These are phyloP conservation scores for Pionites leucogaster DNA, from an alignment of 2,113 vertebrate species.

Conservation along the genomic window DNA sequence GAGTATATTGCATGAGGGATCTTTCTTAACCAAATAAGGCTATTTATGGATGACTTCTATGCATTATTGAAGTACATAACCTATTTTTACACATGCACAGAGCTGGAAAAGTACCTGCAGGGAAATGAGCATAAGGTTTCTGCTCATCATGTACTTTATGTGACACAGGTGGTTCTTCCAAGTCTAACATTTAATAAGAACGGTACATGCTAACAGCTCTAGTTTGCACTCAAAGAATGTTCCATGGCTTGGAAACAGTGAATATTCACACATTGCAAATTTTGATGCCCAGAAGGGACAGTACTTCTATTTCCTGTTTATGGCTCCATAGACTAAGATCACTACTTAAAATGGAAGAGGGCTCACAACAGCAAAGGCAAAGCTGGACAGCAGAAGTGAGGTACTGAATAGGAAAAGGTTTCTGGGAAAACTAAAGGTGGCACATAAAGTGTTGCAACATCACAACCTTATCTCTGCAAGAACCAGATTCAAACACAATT, in stretches of 20 bases:
- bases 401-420: neutral
- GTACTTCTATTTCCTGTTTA: neutral
- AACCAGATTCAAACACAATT: neutral
- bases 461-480: neutral
- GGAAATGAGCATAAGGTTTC: neutral
- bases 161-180: neutral
- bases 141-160: neutral
- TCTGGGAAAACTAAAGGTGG: neutral
- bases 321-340: neutral
- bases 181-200: neutral
- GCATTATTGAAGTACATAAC: slow-evolving; percentile 28
- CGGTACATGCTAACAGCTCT: neutral
- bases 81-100: slow-evolving; percentile 43
- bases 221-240: neutral
- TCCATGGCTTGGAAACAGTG: neutral
- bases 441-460: neutral
- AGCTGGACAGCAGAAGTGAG: neutral
- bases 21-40: neutral
- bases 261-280: neutral
- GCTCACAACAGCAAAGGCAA: neutral
- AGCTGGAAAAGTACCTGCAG: neutral
- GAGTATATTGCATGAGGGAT: neutral
- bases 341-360: neutral
- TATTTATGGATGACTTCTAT: slow-evolving; percentile 50
- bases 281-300: neutral